These are phyloP conservation scores for Labrus mixtus DNA, from an alignment of 2,113 vertebrate genomes.

Conservation along the genomic window DNA sequence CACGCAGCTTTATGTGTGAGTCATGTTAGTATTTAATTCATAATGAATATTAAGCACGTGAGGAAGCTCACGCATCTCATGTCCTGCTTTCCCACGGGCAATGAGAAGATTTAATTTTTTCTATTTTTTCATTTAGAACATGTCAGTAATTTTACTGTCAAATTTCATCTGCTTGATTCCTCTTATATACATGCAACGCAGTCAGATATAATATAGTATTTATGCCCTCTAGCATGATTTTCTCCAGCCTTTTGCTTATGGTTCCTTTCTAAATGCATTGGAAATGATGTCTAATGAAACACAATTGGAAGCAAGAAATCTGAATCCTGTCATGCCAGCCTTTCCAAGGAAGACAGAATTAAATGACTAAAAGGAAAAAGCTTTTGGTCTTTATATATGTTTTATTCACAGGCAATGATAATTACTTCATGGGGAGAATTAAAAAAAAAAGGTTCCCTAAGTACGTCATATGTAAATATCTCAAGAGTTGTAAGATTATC, in stretches of 20 bases:
- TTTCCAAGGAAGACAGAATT: background rate
- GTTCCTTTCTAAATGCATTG: background rate
- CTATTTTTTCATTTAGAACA: background rate
- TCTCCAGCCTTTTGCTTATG: too few relatives aligned
- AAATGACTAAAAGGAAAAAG: background rate
- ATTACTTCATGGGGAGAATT: too few relatives aligned
- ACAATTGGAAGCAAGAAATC: background rate
- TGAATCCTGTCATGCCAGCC: background rate
- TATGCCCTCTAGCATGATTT: background rate
- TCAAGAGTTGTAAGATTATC: background rate
- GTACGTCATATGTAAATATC: background rate
- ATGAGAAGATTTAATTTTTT: constrained; percentile 8
- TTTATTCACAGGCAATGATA: too few relatives aligned
- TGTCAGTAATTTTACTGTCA: background rate
- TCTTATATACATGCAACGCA: background rate
- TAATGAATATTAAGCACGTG: constrained; percentile 23
- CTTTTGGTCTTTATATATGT: background rate
- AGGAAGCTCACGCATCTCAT: background rate
- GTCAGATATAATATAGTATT: background rate
- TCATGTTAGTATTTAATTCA: constrained; percentile 27
- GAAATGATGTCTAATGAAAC: background rate
- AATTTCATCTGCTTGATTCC: background rate
- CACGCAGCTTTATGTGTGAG: constrained; percentile 11
- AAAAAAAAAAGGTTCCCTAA: too few relatives aligned
- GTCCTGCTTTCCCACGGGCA: background rate